These are phyloP conservation scores for Parus major DNA, from an alignment of 2,113 vertebrate species.

Conservation along the genomic window DNA sequence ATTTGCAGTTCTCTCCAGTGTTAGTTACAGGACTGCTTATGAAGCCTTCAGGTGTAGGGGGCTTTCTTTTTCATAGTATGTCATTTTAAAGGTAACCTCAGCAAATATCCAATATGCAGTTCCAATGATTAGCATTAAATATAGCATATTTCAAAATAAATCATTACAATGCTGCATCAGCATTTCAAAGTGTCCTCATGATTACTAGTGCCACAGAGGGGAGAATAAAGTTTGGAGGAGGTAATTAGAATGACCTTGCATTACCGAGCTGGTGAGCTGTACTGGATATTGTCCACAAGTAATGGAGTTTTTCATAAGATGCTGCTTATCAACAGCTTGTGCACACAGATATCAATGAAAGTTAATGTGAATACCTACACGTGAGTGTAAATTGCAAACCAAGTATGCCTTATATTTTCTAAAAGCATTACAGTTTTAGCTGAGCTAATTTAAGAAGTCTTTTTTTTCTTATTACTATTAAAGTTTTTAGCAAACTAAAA, in stretches of 20 bases:
- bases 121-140: neutral
- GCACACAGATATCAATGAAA: neutral
- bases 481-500: neutral
- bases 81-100: neutral
- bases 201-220: neutral
- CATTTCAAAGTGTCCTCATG: neutral
- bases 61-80: neutral
- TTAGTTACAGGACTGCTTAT: neutral
- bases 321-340: neutral
- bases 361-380: neutral
- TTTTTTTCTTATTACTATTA: neutral
- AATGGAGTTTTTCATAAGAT: neutral
- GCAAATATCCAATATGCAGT: neutral
- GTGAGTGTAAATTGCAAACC: neutral
- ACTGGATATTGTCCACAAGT: neutral
- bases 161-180: neutral
- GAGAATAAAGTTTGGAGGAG: neutral
- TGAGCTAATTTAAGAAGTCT: neutral
- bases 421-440: neutral
- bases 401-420: neutral
- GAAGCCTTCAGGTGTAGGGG: neutral
- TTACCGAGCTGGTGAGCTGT: neutral
- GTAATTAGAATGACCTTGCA: conserved; percentile 23
- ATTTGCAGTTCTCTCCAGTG: neutral
- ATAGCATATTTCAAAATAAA: neutral